These are phyloP conservation scores for Asbolus verrucosus DNA, from an alignment of 1,140 invertebrate genomes.

Conservation along the genomic window DNA sequence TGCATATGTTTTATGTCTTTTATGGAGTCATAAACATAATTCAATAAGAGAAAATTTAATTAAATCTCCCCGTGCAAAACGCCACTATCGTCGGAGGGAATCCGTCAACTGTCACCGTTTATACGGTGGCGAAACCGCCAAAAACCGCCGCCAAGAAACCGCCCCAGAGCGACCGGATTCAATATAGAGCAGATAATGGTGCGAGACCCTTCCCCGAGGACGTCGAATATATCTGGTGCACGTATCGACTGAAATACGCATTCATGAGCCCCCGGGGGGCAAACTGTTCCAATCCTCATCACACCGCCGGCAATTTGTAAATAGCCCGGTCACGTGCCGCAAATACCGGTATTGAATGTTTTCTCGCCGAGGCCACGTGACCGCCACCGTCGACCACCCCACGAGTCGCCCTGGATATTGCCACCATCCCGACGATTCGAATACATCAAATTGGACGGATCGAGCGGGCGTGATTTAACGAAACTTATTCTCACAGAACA, in stretches of 20 bases:
- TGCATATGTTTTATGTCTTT: slow-evolving; percentile 33
- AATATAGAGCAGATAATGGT: slow-evolving; percentile 47
- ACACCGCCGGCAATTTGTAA: slow-evolving; percentile 62
- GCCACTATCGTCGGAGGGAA: too few relatives aligned
- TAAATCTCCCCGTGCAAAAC: not conserved
- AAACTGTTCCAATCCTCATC: slow-evolving; percentile 51
- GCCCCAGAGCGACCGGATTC: slow-evolving; percentile 36
- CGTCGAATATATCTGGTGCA: slow-evolving; percentile 1
- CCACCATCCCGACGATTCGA: slow-evolving; percentile 15
- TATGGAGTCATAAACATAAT: not conserved
- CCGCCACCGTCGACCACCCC: slow-evolving; percentile 44
- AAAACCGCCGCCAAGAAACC: too few relatives aligned
- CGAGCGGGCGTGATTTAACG: slow-evolving; percentile 12
- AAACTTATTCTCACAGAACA: slow-evolving; percentile 9
- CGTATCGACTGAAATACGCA: slow-evolving; percentile 30
- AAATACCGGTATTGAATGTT: slow-evolving; percentile 61
- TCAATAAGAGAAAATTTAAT: slow-evolving; percentile 6
- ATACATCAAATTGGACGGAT: slow-evolving; percentile 25
- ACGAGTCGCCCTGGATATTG: slow-evolving; percentile 32
- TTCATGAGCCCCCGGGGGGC: slow-evolving; percentile 39
- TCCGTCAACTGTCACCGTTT: too few relatives aligned
- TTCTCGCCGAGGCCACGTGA: slow-evolving; percentile 60
- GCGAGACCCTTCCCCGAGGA: slow-evolving; percentile 20
- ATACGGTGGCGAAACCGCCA: too few relatives aligned
- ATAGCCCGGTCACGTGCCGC: slow-evolving; percentile 60